Percentiles rank a stretch among this genome's conserved stretches.
Conservation (phyloP, 2,797 vertebrate genomes). For the Amazonetta brasiliensis region DNA sequence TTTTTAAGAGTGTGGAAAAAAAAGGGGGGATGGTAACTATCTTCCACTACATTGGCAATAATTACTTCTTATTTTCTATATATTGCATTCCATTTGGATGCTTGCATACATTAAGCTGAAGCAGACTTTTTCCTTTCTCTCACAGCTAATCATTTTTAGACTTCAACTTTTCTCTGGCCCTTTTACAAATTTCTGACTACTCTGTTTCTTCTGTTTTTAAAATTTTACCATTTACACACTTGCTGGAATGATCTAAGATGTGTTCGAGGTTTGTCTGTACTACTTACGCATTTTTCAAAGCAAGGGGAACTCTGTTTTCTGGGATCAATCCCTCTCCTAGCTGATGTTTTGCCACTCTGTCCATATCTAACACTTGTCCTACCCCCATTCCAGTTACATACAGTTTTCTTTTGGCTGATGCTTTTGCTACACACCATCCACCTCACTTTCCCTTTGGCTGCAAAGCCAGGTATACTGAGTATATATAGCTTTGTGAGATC, state of each 20-base stretch:
- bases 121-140: neutral
- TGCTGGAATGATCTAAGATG: neutral
- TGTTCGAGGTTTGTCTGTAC: neutral
- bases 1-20: neutral
- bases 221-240: neutral
- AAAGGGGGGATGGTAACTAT: neutral
- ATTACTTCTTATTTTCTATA: neutral
- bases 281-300: neutral
- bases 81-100: neutral
- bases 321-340: conserved; percentile 5
- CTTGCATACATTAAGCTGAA: neutral
- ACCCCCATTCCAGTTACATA: neutral
- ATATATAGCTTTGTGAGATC: neutral
- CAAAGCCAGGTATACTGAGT: conserved; percentile 27
- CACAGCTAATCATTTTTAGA: neutral
- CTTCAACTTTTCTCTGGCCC: neutral
- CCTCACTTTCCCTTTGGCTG: conserved; percentile 13
- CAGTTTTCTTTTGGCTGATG: conserved; percentile 32
- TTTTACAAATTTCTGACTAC: neutral
- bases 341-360: conserved; percentile 6
- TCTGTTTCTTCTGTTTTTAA: neutral
- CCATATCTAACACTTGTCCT: conserved; percentile 10
- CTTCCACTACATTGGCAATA: neutral
- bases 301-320: neutral
- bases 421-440: conserved; percentile 23